These are phyloP conservation scores for Lordiphosa fenestrarum DNA, from an alignment of 2,888 invertebrate genomes.

Conservation along the genomic window DNA sequence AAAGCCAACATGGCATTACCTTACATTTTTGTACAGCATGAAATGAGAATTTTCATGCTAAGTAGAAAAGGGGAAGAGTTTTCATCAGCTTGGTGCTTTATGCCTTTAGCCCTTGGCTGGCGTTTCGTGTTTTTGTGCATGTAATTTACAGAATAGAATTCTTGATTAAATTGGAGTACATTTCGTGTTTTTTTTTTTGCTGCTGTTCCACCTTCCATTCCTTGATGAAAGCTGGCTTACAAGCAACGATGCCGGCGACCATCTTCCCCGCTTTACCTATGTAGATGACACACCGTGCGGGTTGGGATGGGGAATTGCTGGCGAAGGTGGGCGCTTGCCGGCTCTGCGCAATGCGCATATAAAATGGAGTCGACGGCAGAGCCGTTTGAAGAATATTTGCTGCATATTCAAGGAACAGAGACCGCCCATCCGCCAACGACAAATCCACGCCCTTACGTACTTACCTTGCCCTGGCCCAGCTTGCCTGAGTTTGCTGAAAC, in stretches of 20 bases:
- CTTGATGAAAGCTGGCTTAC: slow-evolving; percentile 35
- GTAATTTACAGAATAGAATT: slow-evolving; percentile 74
- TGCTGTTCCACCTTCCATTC: slow-evolving; percentile 1
- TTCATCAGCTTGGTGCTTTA: slow-evolving; percentile 9
- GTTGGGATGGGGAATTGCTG: slow-evolving; percentile 19
- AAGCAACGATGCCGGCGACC: slow-evolving; percentile 27
- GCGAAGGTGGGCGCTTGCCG: slow-evolving; percentile 46
- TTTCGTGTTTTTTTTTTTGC: slow-evolving; percentile 54
- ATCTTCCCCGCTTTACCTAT: slow-evolving; percentile 57
- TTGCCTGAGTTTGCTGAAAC: slow-evolving; percentile 66
- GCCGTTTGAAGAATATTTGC: slow-evolving; percentile 66
- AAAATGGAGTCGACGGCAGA: slow-evolving; percentile 46
- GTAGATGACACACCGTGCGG: slow-evolving; percentile 9
- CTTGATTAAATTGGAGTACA: slow-evolving; percentile 77
- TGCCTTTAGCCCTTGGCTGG: slow-evolving; percentile 26
- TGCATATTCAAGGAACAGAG: slow-evolving; percentile 61
- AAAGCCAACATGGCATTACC: slow-evolving; percentile 31
- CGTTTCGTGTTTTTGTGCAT: slow-evolving; percentile 66
- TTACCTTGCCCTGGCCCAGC: slow-evolving; percentile 31
- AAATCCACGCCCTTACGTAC: slow-evolving; percentile 42
- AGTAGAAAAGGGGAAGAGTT: slow-evolving; percentile 12
- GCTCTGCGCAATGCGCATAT: slow-evolving; percentile 43
- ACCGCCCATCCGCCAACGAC: slow-evolving; percentile 17
- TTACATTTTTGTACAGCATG: slow-evolving; percentile 40
- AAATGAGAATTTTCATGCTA: slow-evolving; percentile 55